phyloP scores from a whole-genome alignment of 1,140 invertebrate species.

The Platyura marginata region DNA sequence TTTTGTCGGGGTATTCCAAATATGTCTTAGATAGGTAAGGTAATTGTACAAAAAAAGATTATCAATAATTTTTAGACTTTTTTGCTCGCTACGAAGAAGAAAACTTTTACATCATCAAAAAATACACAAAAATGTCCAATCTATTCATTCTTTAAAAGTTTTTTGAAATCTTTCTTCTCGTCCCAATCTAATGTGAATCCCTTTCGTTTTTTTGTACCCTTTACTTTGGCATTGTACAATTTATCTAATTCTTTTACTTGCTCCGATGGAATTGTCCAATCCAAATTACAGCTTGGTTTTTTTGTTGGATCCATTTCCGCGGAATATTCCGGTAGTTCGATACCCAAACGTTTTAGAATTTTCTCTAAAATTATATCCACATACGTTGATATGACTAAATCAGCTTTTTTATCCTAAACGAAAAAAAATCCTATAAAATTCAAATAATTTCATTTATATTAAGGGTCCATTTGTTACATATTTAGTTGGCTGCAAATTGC shows the following conservation, averaged over 20 bases:
- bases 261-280: conserved; percentile 38
- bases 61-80: too few species aligned
- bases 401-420: conserved; percentile 80
- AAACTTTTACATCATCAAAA: too few species aligned
- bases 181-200: neutral
- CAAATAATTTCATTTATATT: neutral
- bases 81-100: too few species aligned
- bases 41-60: too few species aligned
- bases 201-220: conserved; percentile 6
- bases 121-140: too few species aligned
- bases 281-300: conserved; percentile 24
- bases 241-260: conserved; percentile 13
- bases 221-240: conserved; percentile 8
- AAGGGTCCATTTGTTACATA: conserved; percentile 42
- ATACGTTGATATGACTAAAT: conserved; percentile 76
- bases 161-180: neutral
- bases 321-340: conserved; percentile 54
- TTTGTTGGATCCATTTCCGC: conserved; percentile 46
- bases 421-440: conserved; percentile 16
- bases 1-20: too few species aligned
- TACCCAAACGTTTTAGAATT: conserved; percentile 50
- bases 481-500: conserved; percentile 94
- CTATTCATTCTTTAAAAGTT: too few species aligned
- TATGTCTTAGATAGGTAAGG: too few species aligned
- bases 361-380: conserved; percentile 69